These are phyloP conservation scores for Tetheella fluctuosa DNA, from an alignment of 2,888 invertebrate species.

Conservation along the genomic window DNA sequence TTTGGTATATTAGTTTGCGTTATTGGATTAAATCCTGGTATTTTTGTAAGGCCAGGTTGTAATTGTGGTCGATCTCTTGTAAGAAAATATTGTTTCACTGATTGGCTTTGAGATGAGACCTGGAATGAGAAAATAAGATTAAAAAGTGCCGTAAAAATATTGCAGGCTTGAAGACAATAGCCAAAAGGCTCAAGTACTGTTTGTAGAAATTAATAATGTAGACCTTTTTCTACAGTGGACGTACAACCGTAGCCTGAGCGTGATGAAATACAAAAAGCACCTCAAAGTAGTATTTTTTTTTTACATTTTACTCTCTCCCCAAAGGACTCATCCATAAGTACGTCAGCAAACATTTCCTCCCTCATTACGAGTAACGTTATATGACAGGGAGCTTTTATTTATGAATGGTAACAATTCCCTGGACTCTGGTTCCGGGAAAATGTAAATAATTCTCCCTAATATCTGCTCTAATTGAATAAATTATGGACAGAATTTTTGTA, in stretches of 20 bases:
- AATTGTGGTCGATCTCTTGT: not conserved
- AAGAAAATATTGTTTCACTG: not conserved
- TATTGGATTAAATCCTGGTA: constrained; percentile 2
- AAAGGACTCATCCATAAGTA: not conserved
- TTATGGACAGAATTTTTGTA: not conserved
- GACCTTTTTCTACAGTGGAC: too few relatives aligned
- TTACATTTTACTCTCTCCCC: too few relatives aligned
- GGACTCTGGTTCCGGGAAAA: not conserved
- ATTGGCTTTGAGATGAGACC: not conserved
- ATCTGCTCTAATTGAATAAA: constrained; percentile 1
- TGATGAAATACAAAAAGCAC: too few relatives aligned
- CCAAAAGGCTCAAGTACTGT: too few relatives aligned
- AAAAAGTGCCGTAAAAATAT: too few relatives aligned
- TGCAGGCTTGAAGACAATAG: too few relatives aligned
- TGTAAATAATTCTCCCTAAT: not conserved
- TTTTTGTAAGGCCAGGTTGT: not conserved
- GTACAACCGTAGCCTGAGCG: too few relatives aligned
- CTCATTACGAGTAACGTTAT: not conserved
- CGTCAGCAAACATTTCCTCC: not conserved
- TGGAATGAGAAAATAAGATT: not conserved
- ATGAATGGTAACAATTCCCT: constrained; percentile 1
- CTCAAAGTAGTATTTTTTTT: too few relatives aligned
- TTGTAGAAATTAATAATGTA: too few relatives aligned
- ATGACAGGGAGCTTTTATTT: not conserved
- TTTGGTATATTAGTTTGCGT: not conserved